A percentile compares a stretch with the other conserved stretches of the same genome.
phyloP scores from a whole-genome alignment of 1,140 invertebrate species.

The Diabrotica virgifera region DNA sequence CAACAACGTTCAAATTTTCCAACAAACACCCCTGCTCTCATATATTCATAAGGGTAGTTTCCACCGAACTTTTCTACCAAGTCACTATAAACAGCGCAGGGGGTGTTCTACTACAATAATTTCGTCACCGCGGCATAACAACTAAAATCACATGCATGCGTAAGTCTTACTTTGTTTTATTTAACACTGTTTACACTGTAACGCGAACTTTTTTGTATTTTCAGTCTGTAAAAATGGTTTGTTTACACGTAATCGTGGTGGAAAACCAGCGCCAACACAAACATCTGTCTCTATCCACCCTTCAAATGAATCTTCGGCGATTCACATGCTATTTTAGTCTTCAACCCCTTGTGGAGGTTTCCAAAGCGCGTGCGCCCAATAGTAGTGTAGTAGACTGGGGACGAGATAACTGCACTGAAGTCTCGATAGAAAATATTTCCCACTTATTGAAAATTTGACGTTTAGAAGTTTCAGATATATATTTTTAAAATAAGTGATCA shows the following conservation, averaged over 20 bases:
- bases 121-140: too few species aligned
- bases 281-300: conserved; percentile 14
- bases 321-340: conserved; percentile 11
- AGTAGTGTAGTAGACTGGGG: background rate
- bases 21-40: background rate
- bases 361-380: background rate
- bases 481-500: too few species aligned
- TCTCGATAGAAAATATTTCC: too few species aligned
- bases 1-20: conserved; percentile 4
- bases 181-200: too few species aligned
- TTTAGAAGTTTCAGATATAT: too few species aligned
- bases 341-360: conserved; percentile 5
- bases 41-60: conserved; percentile 5
- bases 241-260: conserved; percentile 2
- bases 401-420: too few species aligned
- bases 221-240: too few species aligned
- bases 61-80: conserved; percentile 18
- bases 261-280: background rate
- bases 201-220: too few species aligned
- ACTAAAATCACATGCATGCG: too few species aligned
- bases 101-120: conserved; percentile 14
- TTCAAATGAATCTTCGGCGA: conserved; percentile 11
- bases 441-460: too few species aligned
- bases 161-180: too few species aligned
- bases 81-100: conserved; percentile 12